Base-by-base conservation (phyloP, 1,140 invertebrate genomes). In the Trichonephila clavata region DNA sequence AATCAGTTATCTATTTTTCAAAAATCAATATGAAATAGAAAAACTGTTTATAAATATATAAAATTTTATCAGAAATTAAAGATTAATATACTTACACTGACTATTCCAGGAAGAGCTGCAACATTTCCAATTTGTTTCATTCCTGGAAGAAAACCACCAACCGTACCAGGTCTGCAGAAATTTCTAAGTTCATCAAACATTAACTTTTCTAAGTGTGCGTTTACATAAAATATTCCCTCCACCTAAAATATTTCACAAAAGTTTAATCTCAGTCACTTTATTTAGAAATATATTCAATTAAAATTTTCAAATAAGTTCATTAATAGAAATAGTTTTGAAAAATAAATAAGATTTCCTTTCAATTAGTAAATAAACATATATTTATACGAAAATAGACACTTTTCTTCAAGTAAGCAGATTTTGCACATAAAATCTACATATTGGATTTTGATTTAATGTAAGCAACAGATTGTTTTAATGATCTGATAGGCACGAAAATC, bases 111-210 rank as follows among this genome's bases (percentile, higher is more conserved):
- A 63, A 99, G 96, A 10, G 99, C 98, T 83, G 99, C 99, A 80
- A 99, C 99, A 97, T 99, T 99, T 0, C 98, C 99, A 95, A 99
- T 99, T 96, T 99, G 99, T 96, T 99, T 99, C 94, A 99, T 98
- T 43, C 99, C 99, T 0, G 99, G 99, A 88, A 99, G 96, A 96
- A 99, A 99, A 0, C 99, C 99, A 93, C 99, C 99, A 63, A 98
- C 96, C 95, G 97, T 97, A 14, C 98, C 98, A 32, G 98, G 98
- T 65, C 97, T 96, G 95, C 98, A 99, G 0, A 98, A 97, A 96
- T 99, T 99, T 94, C 97, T 97, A 80, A 99, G 96, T 95, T 99
- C 99, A 92, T 99, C 99, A 95, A 99, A 98, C 99, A 99, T 99
- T 1, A 99, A 96, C 95, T 97, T 98, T 96, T 99, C 99, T 92